Conservation (phyloP, 1,140 invertebrate genomes). For the Drosophila grimshawi region DNA sequence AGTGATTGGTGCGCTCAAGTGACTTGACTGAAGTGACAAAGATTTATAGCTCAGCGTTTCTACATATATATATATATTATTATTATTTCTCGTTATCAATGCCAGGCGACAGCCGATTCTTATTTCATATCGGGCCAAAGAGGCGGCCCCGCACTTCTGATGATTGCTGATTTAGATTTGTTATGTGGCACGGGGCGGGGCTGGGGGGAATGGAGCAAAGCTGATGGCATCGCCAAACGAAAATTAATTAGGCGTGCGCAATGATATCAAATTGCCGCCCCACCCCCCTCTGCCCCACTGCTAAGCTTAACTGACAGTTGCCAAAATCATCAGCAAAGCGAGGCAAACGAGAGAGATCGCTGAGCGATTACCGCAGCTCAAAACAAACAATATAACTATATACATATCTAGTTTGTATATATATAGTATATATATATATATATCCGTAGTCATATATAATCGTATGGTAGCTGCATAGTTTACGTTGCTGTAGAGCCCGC, state of each 20-base stretch:
- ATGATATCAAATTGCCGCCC: slow-evolving; percentile 35
- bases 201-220: slow-evolving; percentile 50
- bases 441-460: slow-evolving; percentile 16
- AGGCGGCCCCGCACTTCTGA: slow-evolving; percentile 11
- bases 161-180: slow-evolving; percentile 45
- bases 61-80: too few relatives aligned
- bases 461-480: slow-evolving; percentile 25
- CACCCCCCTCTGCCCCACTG: not conserved
- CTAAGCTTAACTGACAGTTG: not conserved
- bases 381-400: slow-evolving; percentile 38
- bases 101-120: slow-evolving; percentile 46
- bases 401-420: not conserved
- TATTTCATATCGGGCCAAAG: slow-evolving; percentile 32
- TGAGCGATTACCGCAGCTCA: slow-evolving; percentile 29
- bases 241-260: slow-evolving; percentile 74
- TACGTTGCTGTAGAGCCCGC: slow-evolving; percentile 11
- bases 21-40: slow-evolving; percentile 56
- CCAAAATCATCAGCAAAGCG: slow-evolving; percentile 51
- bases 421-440: slow-evolving; percentile 4
- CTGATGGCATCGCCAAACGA: slow-evolving; percentile 56
- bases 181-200: slow-evolving; percentile 6
- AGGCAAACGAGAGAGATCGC: slow-evolving; percentile 22
- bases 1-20: slow-evolving; percentile 21
- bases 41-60: slow-evolving; percentile 59
- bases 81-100: slow-evolving; percentile 35